Conservation (phyloP, 1,140 invertebrate species). For the Ditylenchus dipsaci region DNA sequence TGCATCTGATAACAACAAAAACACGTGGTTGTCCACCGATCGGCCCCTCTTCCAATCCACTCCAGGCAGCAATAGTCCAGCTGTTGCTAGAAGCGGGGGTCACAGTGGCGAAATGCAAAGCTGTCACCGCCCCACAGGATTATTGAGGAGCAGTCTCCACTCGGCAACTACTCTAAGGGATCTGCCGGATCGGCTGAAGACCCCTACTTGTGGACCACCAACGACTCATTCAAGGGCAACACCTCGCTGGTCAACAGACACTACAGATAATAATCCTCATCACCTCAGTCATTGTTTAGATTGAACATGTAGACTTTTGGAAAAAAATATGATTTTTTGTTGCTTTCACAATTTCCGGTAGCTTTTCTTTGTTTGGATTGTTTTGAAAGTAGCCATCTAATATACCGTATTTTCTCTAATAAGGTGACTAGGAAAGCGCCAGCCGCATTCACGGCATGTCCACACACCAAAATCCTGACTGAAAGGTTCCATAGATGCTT, state of each 20-base stretch:
- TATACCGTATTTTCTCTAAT: no score
- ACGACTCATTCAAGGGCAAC: not conserved
- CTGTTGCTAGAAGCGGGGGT: not conserved
- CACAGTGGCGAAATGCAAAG: not conserved
- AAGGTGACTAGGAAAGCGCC: no score
- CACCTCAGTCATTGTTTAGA: no score
- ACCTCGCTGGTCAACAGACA: not conserved
- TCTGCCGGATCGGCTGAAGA: not conserved
- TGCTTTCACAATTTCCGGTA: no score
- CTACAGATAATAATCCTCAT: not conserved
- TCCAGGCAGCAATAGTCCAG: not conserved
- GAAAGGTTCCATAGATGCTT: no score
- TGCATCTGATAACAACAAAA: not conserved
- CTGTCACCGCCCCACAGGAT: not conserved
- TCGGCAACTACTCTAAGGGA: not conserved
- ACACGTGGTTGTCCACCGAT: not conserved
- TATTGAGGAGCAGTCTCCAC: not conserved
- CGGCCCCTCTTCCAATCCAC: not conserved
- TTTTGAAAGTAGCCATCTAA: no score
- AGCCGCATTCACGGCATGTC: no score
- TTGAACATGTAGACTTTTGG: no score
- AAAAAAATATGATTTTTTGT: no score
- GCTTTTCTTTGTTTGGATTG: no score
- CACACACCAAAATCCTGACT: no score
- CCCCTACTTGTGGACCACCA: conserved; percentile 4